Evolutionary conservation across 1,140 invertebrate genomes (phyloP).

Genomic region (Ostrea edulis): DNA sequence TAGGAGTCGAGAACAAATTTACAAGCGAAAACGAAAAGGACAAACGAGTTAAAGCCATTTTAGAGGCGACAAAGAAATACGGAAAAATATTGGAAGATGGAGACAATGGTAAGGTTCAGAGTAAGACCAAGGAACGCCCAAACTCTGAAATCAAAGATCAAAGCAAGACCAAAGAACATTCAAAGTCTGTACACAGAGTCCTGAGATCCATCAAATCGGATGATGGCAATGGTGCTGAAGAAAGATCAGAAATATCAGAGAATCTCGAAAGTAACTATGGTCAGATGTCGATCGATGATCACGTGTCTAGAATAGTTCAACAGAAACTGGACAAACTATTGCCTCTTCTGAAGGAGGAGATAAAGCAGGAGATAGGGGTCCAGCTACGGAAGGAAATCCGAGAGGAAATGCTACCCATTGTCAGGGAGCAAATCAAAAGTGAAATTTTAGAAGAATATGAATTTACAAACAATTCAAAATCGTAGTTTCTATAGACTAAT

Average conservation of each 20-base stretch:
- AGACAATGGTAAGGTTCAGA: neutral
- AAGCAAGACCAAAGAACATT: neutral
- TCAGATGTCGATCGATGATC: neutral
- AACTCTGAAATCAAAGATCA: neutral
- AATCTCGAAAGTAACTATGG: neutral
- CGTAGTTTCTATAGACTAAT: too few relatives aligned
- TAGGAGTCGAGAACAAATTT: neutral
- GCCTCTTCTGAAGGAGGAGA: neutral
- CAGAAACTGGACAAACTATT: neutral
- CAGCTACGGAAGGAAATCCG: neutral
- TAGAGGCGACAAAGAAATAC: neutral
- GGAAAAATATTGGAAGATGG: neutral
- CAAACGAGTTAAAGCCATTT: neutral
- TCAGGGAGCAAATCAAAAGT: neutral
- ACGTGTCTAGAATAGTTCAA: neutral
- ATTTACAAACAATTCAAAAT: too few relatives aligned
- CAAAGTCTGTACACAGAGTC: neutral
- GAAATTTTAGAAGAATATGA: neutral
- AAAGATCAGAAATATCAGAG: neutral
- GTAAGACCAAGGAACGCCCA: neutral
- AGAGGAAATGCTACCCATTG: neutral
- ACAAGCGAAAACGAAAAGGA: neutral
- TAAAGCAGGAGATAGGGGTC: neutral
- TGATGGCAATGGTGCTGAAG: neutral
- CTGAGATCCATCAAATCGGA: neutral